Conservation (phyloP, 2,797 vertebrate species). For the Galaxias olidus region DNA sequence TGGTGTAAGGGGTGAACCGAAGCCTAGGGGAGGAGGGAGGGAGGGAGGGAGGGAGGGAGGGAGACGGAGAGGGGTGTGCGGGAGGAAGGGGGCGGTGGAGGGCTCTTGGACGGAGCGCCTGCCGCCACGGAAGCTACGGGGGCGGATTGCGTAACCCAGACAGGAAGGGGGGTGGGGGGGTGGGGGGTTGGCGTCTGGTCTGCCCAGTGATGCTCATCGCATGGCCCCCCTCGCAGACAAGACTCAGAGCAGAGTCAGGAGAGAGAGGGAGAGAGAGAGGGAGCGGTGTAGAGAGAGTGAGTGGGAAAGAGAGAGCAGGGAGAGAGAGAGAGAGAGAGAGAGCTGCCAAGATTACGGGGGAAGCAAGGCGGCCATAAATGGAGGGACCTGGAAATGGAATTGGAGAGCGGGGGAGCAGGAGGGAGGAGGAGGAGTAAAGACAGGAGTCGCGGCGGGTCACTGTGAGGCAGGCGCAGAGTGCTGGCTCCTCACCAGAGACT, state of each 20-base stretch:
- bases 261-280: not conserved
- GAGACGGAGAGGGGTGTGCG: not conserved
- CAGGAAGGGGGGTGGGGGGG: conserved; percentile 28
- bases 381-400: not conserved
- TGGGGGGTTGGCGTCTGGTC: conserved; percentile 11
- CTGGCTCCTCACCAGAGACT: too few species aligned
- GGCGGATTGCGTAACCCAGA: conserved; percentile 51
- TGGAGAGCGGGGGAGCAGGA: too few species aligned
- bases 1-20: conserved; percentile 26
- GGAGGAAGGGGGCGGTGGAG: conserved; percentile 16
- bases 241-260: not conserved
- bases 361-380: not conserved
- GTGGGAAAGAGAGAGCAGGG: conserved; percentile 8
- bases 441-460: too few species aligned
- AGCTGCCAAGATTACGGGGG: not conserved
- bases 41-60: conserved; percentile 16
- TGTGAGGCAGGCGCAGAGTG: too few species aligned
- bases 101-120: conserved; percentile 46
- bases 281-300: conserved; percentile 9
- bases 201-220: conserved; percentile 40
- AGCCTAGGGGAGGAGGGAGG: conserved; percentile 15
- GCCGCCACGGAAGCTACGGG: conserved; percentile 45
- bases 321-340: not conserved
- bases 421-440: too few species aligned
- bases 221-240: conserved; percentile 12